Base-by-base conservation (phyloP, 2,113 vertebrate genomes). In the Crypturellus undulatus region DNA sequence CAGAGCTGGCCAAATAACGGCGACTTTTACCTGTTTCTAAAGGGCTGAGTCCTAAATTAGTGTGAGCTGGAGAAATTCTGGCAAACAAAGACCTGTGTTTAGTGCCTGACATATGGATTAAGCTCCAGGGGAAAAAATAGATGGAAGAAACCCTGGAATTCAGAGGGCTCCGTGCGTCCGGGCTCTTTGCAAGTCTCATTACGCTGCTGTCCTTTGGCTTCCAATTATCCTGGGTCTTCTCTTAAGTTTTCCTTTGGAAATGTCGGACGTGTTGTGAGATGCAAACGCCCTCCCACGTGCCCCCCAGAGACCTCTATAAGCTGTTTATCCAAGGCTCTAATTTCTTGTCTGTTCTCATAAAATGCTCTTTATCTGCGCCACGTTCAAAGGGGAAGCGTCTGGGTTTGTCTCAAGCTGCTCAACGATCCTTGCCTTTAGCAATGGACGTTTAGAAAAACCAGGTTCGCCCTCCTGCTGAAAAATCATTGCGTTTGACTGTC, bases 301-400 rank as follows among this genome's bases (percentile, higher is more conserved):
- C 9, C 47, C 64, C 71, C 32, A n/a, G 72, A 60, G 59, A 19
- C 59, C 38, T 36, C 26, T 10, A 8, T 3, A 49, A 64, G 24
- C 43, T 21, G 4, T 13, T 70, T 28, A 67, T 32, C 9, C 0
- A 18, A 47, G 36, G 47, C 4, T 90, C 25, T 68, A 4, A 47
- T 64, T 84, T 45, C 75, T 56, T n/a, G 2, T 13, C 71, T 20
- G 7, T 42, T 67, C 6, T 0, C 10, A 26, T 25, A 40, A 2
- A 28, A 69, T 12, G 40, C 11, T 30, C 6, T 87, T 75, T 25
- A 3, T 62, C 25, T 1, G 0, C 14, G 0, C 38, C 21, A 1
- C 2, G 10, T 30, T 75, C 56, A 42, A 64, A 64, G 32, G 60
- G 22, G 82, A 34, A 0, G 5, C 58, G 54, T 32, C 58, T 6